These are phyloP conservation scores for Polylopha cassiicola DNA, from an alignment of 2,888 invertebrate genomes.

Conservation along the genomic window DNA sequence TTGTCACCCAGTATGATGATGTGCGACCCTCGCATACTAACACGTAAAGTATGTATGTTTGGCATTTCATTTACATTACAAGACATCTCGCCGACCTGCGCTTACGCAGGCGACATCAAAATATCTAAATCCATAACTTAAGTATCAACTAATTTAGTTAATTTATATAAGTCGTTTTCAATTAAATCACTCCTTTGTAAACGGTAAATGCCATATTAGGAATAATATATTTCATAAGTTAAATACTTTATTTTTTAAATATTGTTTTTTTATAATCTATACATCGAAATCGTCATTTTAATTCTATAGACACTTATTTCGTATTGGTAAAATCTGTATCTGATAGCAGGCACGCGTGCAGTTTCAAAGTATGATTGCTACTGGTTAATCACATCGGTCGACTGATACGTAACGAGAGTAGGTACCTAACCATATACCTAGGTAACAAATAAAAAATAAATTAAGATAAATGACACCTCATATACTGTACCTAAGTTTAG, in stretches of 20 bases:
- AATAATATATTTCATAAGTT: constrained; percentile 66
- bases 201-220: constrained; percentile 76
- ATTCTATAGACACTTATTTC: constrained; percentile 43
- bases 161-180: constrained; percentile 62
- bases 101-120: constrained; percentile 28
- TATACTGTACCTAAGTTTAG: too few species aligned
- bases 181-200: constrained; percentile 69
- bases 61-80: constrained; percentile 51
- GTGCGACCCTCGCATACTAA: constrained; percentile 47
- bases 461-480: too few species aligned
- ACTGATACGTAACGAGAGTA: too few species aligned
- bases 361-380: constrained; percentile 8
- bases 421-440: constrained; percentile 34
- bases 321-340: constrained; percentile 54
- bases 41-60: constrained; percentile 51
- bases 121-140: constrained; percentile 54
- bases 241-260: constrained; percentile 42
- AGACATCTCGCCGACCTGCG: constrained; percentile 38
- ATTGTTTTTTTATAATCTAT: constrained; percentile 34
- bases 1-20: constrained; percentile 45
- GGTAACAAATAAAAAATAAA: too few species aligned
- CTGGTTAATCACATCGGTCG: too few species aligned
- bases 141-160: constrained; percentile 58
- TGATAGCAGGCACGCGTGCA: constrained; percentile 49
- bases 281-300: constrained; percentile 39